Conservation (phyloP, 2,888 invertebrate species). For the Chelonus formosanus region DNA sequence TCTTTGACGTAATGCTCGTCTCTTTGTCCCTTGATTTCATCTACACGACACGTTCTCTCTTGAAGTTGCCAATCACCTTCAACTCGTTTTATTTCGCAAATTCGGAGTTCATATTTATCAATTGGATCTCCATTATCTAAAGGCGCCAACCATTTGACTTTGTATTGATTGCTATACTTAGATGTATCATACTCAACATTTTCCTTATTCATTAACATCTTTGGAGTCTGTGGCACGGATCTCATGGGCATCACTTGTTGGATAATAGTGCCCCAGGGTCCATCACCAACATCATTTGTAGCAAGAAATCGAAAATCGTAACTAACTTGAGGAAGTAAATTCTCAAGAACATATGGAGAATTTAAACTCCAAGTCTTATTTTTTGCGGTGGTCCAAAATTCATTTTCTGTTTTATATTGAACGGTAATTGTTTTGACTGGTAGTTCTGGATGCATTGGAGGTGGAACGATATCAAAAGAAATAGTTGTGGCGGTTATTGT, state of each 20-base stretch:
- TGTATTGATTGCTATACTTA: constrained; percentile 80
- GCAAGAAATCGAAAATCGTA: constrained; percentile 89
- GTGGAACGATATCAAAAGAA: constrained; percentile 80
- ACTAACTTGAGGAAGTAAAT: constrained; percentile 77
- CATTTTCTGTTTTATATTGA: constrained; percentile 78
- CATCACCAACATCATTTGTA: constrained; percentile 82
- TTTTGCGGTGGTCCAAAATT: constrained; percentile 75
- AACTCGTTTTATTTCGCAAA: constrained; percentile 78
- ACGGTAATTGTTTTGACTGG: constrained; percentile 78
- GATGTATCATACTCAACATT: constrained; percentile 65
- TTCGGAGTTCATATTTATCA: constrained; percentile 81
- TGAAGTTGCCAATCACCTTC: constrained; percentile 72
- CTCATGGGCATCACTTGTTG: constrained; percentile 78
- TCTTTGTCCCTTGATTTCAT: constrained; percentile 72
- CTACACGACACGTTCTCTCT: constrained; percentile 69
- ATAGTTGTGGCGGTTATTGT: constrained; percentile 85
- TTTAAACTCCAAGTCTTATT: constrained; percentile 72
- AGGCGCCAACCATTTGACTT: constrained; percentile 85
- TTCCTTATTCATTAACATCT: constrained; percentile 67
- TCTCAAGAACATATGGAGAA: constrained; percentile 83
- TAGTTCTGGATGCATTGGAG: constrained; percentile 78
- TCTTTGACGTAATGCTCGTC: constrained; percentile 74
- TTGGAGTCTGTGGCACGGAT: constrained; percentile 80
- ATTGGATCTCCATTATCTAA: constrained; percentile 91
- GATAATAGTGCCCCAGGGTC: constrained; percentile 75